These are phyloP conservation scores for Holcopasites calliopsidis DNA, from an alignment of 1,140 invertebrate species.

Conservation along the genomic window DNA sequence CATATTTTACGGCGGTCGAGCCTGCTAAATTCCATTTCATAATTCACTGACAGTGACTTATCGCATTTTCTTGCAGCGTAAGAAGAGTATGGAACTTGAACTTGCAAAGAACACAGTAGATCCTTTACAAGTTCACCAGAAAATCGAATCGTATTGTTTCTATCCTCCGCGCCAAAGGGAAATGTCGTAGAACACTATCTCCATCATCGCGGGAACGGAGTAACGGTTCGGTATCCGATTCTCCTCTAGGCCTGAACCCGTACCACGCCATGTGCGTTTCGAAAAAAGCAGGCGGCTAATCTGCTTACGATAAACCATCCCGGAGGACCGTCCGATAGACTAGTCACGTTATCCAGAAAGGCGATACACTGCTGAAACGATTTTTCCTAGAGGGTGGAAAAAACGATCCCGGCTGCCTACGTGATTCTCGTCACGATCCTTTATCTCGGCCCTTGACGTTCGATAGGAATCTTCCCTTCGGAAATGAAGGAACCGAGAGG, in stretches of 20 bases:
- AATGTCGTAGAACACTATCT: background rate
- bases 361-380: background rate
- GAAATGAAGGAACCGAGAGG: background rate
- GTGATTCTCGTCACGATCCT: conserved; percentile 28
- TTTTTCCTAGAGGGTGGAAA: conserved; percentile 17
- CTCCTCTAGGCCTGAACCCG: background rate
- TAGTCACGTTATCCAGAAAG: background rate
- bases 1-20: too few species aligned
- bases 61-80: too few species aligned
- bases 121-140: too few species aligned
- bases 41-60: too few species aligned
- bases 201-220: background rate
- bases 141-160: background rate
- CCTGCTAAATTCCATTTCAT: background rate
- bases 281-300: conserved; percentile 25
- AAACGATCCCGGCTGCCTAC: conserved; percentile 23
- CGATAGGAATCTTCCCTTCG: conserved; percentile 28
- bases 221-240: background rate
- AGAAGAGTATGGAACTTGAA: too few species aligned
- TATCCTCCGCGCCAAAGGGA: too few species aligned
- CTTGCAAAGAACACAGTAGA: too few species aligned
- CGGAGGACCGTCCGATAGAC: conserved; percentile 5
- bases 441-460: background rate
- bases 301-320: conserved; percentile 29
- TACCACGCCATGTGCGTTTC: background rate